Percentiles rank a stretch among this genome's conserved stretches.
Evolutionary conservation across 2,113 vertebrate genomes (phyloP).

Genomic region (Tapirus terrestris): DNA sequence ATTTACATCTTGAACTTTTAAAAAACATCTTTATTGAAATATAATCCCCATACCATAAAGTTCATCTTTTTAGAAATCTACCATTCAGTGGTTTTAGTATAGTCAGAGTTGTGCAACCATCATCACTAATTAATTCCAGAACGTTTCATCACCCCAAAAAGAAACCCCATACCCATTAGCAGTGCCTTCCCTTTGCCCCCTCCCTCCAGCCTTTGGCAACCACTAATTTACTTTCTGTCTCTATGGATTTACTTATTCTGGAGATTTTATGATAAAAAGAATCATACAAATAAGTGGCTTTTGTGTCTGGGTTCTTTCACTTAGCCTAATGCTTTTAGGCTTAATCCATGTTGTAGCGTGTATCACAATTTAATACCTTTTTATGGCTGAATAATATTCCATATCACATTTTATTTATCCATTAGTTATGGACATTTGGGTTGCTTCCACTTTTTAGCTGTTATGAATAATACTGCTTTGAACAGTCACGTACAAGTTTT

Average conservation of each 20-base stretch:
- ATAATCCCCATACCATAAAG: not conserved
- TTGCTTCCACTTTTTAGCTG: not conserved
- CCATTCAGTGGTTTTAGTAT: not conserved
- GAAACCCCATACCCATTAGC: not conserved
- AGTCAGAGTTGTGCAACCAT: not conserved
- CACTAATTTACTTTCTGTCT: not conserved
- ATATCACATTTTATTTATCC: not conserved
- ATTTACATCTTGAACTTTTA: not conserved
- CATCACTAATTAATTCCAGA: not conserved
- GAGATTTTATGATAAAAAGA: not conserved
- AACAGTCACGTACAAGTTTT: not conserved
- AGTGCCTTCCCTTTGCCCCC: not conserved
- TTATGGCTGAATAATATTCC: not conserved
- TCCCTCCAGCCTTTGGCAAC: not conserved
- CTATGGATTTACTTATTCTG: not conserved
- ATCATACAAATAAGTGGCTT: not conserved
- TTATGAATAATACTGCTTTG: not conserved
- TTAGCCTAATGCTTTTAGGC: not conserved
- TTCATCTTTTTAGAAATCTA: not conserved
- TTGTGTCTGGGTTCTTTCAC: not conserved
- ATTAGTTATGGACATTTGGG: not conserved
- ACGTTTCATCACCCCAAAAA: not conserved
- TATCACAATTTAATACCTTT: not conserved
- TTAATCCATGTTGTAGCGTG: not conserved
- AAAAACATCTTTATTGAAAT: conserved; percentile 13